Conservation (phyloP, 2,113 vertebrate species). For the Sciurus niger region DNA sequence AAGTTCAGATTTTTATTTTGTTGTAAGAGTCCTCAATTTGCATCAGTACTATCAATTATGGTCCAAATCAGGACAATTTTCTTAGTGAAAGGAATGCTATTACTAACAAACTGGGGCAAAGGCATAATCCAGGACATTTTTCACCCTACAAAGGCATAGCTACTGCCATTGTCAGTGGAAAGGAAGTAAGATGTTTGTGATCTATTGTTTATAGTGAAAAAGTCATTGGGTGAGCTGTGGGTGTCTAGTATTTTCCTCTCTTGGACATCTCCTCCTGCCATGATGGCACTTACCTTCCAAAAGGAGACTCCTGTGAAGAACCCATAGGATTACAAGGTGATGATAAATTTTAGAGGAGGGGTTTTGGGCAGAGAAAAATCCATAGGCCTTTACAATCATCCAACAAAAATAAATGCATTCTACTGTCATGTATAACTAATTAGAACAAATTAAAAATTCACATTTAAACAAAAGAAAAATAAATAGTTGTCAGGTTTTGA, state of each 20-base stretch:
- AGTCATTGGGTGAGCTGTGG: not conserved
- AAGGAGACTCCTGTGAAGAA: not conserved
- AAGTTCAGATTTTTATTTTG: not conserved
- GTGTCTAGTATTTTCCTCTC: too few relatives aligned
- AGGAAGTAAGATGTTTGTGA: not conserved
- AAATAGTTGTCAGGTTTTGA: not conserved
- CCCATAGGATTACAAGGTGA: not conserved
- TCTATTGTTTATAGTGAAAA: not conserved
- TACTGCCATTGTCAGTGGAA: not conserved
- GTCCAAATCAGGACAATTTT: not conserved
- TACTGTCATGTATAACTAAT: too few relatives aligned
- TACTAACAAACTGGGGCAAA: not conserved
- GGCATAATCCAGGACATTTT: too few relatives aligned
- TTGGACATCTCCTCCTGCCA: not conserved
- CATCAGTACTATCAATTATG: not conserved
- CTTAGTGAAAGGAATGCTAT: not conserved
- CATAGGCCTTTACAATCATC: rapidly evolving
- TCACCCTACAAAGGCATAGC: too few relatives aligned
- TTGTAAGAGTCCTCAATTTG: not conserved
- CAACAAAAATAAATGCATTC: not conserved
- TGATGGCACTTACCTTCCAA: not conserved
- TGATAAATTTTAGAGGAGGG: not conserved
- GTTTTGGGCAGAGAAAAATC: too few relatives aligned
- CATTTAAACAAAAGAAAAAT: too few relatives aligned
- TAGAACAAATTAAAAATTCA: too few relatives aligned